phyloP scores from a whole-genome alignment of 2,888 invertebrate species.

The Oligia fasciuncula region DNA sequence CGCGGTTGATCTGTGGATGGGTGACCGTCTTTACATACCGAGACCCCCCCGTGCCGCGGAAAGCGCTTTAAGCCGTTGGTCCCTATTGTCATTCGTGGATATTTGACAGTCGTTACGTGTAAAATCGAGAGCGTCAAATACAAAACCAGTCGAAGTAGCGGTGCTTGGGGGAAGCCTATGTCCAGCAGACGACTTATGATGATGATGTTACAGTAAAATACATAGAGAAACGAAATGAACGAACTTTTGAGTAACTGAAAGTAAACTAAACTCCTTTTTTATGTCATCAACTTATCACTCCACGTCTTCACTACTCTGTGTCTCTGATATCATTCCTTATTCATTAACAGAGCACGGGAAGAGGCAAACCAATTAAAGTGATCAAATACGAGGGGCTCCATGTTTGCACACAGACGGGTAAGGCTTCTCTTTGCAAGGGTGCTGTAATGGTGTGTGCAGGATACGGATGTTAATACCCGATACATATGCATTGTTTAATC shows the following conservation, averaged over 20 bases:
- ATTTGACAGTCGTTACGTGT: no score
- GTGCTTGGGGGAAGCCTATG: no score
- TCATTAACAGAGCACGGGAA: slow-evolving; percentile 71
- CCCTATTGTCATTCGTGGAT: no score
- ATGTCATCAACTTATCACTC: slow-evolving; percentile 12
- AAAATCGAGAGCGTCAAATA: no score
- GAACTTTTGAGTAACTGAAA: background rate
- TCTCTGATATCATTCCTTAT: slow-evolving; percentile 73
- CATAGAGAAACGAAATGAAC: background rate
- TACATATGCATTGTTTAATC: slow-evolving; percentile 62
- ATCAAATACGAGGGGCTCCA: slow-evolving; percentile 74
- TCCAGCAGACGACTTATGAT: no score
- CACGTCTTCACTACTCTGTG: slow-evolving; percentile 36
- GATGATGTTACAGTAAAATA: background rate
- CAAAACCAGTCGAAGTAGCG: no score
- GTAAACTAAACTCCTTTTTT: background rate
- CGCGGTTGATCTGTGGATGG: no score
- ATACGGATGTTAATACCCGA: slow-evolving; percentile 47
- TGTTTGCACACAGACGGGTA: slow-evolving; percentile 62
- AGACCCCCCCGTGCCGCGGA: no score
- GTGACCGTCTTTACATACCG: no score
- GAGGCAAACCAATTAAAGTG: slow-evolving; percentile 79
- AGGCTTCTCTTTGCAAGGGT: slow-evolving; percentile 48
- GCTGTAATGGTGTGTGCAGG: slow-evolving; percentile 46
- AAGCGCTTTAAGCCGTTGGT: no score